Conservation (phyloP, 2,113 vertebrate genomes). For the Neolamprologus kungweensis region DNA sequence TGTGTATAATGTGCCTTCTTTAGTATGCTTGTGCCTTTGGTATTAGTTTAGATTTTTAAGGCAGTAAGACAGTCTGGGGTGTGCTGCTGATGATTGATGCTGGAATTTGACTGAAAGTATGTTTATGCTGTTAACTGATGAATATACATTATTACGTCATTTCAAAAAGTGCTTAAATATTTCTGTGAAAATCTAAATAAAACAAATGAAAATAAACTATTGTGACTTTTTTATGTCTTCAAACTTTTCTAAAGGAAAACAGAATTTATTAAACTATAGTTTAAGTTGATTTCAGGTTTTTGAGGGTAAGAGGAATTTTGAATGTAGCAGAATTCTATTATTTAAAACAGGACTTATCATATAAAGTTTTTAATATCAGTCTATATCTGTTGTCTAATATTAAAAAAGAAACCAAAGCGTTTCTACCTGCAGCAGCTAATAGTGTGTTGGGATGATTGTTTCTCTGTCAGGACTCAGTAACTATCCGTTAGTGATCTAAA, state of each 20-base stretch:
- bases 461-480: rapidly evolving
- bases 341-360: rapidly evolving
- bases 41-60: not conserved
- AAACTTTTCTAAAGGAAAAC: rapidly evolving
- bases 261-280: not conserved
- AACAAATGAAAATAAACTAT: not conserved
- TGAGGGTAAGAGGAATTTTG: rapidly evolving
- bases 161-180: not conserved
- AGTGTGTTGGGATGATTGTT: not conserved
- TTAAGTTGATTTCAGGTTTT: rapidly evolving
- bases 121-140: not conserved
- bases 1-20: rapidly evolving
- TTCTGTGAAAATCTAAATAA: rapidly evolving
- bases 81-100: not conserved
- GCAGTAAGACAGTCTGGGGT: not conserved
- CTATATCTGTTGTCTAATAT: rapidly evolving
- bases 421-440: rapidly evolving
- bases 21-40: not conserved
- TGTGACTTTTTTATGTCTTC: not conserved
- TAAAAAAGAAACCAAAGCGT: rapidly evolving
- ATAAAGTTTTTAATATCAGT: not conserved
- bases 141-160: rapidly evolving
- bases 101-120: not conserved
- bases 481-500: rapidly evolving
- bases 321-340: rapidly evolving